Evolutionary conservation across 2,797 vertebrate species (phyloP), one percentile per base, ranked within the genome.

Genomic region (Sebastes miniatus): DNA sequence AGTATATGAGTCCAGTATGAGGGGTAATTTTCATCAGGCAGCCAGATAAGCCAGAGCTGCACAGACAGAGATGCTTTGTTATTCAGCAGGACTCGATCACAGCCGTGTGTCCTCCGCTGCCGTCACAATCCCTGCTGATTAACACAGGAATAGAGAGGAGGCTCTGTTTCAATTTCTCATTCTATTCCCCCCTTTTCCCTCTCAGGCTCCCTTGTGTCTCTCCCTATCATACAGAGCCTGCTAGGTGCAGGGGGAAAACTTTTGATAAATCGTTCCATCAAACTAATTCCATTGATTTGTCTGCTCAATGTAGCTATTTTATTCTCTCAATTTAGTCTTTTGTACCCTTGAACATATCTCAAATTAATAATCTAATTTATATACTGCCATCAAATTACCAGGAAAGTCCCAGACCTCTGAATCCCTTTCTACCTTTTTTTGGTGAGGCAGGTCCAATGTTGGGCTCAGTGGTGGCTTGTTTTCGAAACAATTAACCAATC

Each of bases 1-100:
- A 90, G 83, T 81, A 77, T 69, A 66, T 47, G 83, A 88, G 83
- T 85, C 82, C 69, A 70, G 86, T 89, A 73, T 78, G 81, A 85
- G 84, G 85, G 87, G 84, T 85, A 77, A 87, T 84, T 89, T 89
- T 88, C 89, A 91, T 94, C 92, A 94, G 81, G 84, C 77, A 72
- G 80, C 54, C 78, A 90, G 92, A 92, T 91, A 89, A 92, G 86
- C 87, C 75, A 9, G 80, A 83, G 83, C 68, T 12, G 50, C 88
- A 77, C 75, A 68, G 83, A 85, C 65, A 62, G 43, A 29, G 80
- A 73, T 85, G 88, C 85, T 91, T 90, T 93, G 91, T 91, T 87
- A 89, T 88, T 75, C 85, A 86, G 83, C 65, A 66, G 66, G 76
- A 87, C 75, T 76, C 20, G 58, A 87, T 91, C 80, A 67, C 62